phyloP scores from a whole-genome alignment of 2,888 invertebrate species.

The Agrochola lychnidis region DNA sequence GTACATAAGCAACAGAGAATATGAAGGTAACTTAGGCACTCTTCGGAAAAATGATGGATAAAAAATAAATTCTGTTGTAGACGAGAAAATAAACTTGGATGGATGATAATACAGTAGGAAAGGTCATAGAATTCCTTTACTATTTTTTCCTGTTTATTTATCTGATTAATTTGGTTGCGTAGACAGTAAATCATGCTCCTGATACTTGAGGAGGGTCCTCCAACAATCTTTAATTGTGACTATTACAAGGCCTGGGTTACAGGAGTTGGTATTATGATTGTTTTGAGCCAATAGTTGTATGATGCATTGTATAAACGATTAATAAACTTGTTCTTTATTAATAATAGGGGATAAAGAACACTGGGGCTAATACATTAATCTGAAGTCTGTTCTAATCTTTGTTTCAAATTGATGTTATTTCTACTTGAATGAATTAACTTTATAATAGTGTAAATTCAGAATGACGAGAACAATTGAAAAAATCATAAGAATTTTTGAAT shows the following conservation, averaged over 20 bases:
- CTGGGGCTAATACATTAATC: not conserved
- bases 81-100: not conserved
- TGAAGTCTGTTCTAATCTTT: not conserved
- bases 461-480: not conserved
- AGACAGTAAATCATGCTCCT: slow-evolving; percentile 1
- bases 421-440: not conserved
- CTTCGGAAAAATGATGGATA: not conserved
- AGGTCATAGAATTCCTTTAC: not conserved
- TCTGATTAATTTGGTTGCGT: slow-evolving; percentile 15
- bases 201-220: not conserved
- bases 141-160: slow-evolving; percentile 8
- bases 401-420: not conserved
- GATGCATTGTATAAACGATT: not conserved
- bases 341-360: not conserved
- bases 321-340: not conserved
- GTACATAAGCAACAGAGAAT: not conserved
- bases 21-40: too few species aligned
- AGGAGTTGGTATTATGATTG: not conserved
- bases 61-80: not conserved
- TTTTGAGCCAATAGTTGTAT: too few species aligned
- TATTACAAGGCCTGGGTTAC: not conserved
- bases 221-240: not conserved
- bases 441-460: not conserved
- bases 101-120: not conserved
- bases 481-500: not conserved